phyloP scores from a whole-genome alignment of 2,888 invertebrate genomes.

The Limnephilus auricula region DNA sequence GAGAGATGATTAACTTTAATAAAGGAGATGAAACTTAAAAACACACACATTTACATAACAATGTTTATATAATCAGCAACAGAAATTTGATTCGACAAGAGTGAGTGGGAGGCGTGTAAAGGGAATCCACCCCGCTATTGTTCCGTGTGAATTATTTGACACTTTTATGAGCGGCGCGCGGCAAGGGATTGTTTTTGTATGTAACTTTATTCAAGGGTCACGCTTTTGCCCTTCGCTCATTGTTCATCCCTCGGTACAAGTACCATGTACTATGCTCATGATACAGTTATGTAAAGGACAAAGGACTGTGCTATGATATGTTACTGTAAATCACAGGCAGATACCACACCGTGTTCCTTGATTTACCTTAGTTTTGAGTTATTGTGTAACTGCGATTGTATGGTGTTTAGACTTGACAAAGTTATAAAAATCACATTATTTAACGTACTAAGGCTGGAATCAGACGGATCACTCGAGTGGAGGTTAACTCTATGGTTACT shows the following conservation, averaged over 20 bases:
- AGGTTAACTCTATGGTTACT: too few relatives aligned
- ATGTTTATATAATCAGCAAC: neutral
- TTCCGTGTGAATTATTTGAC: constrained; percentile 40
- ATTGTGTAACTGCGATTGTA: too few relatives aligned
- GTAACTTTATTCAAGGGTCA: constrained; percentile 34
- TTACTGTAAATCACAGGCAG: neutral
- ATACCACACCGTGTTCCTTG: neutral
- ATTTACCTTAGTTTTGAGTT: too few relatives aligned
- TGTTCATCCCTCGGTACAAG: neutral
- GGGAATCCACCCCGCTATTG: constrained; percentile 34
- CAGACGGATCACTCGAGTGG: too few relatives aligned
- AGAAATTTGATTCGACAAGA: constrained; percentile 23
- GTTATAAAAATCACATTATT: too few relatives aligned
- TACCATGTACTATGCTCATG: neutral
- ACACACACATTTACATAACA: neutral
- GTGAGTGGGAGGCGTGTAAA: constrained; percentile 1
- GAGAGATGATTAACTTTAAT: neutral
- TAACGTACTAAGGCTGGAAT: too few relatives aligned
- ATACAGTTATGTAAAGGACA: constrained; percentile 8
- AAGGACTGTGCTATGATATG: neutral
- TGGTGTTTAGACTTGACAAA: too few relatives aligned
- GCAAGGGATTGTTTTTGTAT: constrained; percentile 28
- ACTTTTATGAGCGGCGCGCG: constrained; percentile 47
- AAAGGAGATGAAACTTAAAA: neutral
- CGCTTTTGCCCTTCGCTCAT: constrained; percentile 26